These are phyloP conservation scores for Melanocharis versteri DNA, from an alignment of 2,113 vertebrate species.

Conservation along the genomic window DNA sequence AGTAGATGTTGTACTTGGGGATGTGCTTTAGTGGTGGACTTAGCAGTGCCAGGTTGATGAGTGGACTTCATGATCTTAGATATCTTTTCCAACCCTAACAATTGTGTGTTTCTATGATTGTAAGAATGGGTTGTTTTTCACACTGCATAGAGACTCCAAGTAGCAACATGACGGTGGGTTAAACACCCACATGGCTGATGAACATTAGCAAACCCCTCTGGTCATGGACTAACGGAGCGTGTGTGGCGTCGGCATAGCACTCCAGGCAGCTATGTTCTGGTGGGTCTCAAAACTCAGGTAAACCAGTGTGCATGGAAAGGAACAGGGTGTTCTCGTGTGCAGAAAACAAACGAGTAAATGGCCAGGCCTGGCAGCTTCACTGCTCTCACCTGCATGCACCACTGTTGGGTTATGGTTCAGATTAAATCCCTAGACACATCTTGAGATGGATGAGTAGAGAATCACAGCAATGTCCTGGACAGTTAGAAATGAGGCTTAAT, in stretches of 20 bases:
- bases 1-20: too few species aligned
- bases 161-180: rapidly evolving
- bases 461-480: rapidly evolving
- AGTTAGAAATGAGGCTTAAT: not conserved
- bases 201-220: not conserved
- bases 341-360: rapidly evolving
- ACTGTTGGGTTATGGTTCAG: not conserved
- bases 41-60: not conserved
- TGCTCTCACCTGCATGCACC: not conserved
- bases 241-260: rapidly evolving
- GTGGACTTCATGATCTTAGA: not conserved
- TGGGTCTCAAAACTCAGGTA: not conserved
- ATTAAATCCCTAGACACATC: not conserved
- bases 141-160: not conserved
- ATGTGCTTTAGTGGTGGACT: not conserved
- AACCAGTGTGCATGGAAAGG: not conserved
- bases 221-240: rapidly evolving
- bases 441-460: not conserved
- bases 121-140: not conserved
- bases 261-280: not conserved
- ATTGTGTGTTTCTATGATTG: not conserved
- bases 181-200: not conserved
- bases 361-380: not conserved
- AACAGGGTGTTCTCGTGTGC: rapidly evolving
- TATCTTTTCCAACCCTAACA: not conserved